phyloP scores from a whole-genome alignment of 2,888 invertebrate genomes.

The Perizoma flavofasciatum region DNA sequence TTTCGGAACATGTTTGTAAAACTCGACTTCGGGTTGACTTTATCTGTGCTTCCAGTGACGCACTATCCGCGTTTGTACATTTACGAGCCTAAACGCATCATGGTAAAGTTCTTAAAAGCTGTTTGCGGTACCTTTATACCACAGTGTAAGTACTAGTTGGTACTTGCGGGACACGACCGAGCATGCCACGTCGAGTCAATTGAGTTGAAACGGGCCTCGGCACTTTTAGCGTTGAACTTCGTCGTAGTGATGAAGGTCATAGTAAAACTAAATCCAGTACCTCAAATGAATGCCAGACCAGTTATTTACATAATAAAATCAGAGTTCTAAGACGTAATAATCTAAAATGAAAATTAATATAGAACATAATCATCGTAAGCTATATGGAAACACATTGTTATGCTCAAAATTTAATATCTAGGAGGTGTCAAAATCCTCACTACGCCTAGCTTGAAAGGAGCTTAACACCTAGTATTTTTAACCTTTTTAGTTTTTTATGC shows the following conservation, averaged over 20 bases:
- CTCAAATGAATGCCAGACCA: too few species aligned
- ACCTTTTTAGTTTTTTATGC: too few species aligned
- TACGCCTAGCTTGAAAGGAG: too few species aligned
- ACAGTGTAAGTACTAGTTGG: constrained; percentile 10
- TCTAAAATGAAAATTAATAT: too few species aligned
- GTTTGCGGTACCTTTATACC: constrained; percentile 19
- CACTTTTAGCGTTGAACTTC: constrained; percentile 24
- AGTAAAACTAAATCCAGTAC: constrained; percentile 3
- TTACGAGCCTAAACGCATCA: constrained; percentile 22
- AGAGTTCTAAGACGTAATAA: too few species aligned
- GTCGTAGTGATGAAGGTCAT: neutral
- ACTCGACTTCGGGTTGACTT: neutral
- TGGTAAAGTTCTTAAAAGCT: constrained; percentile 31
- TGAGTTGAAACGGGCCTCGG: constrained; percentile 22
- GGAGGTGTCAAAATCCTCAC: too few species aligned
- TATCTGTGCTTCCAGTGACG: constrained; percentile 12
- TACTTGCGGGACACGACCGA: constrained; percentile 19
- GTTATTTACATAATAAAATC: too few species aligned
- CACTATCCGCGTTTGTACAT: constrained; percentile 4
- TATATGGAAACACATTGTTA: too few species aligned
- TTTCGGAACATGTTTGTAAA: too few species aligned
- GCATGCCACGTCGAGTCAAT: constrained; percentile 26
- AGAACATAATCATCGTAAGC: too few species aligned
- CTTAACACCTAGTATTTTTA: too few species aligned
- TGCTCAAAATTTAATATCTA: too few species aligned